Base-by-base conservation (phyloP, 2,888 invertebrate genomes). In the Leucophenga montana region DNA sequence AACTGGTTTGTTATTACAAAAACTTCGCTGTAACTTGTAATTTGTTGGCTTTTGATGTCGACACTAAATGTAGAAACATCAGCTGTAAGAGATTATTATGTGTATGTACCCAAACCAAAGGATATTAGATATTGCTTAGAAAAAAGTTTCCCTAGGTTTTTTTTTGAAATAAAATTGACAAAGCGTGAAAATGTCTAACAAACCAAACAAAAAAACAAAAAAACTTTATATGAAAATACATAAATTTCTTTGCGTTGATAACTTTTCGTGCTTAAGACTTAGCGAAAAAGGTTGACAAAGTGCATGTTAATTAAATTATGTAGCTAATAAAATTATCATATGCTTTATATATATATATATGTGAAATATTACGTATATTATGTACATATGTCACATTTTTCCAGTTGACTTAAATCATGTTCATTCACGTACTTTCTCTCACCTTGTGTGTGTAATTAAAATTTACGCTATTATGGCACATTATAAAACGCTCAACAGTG, bases 1-100 rank as follows among this genome's bases (percentile, higher is more conserved):
- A 33, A 33, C 59, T 33, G 27, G 59, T 44, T 61, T 61, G 61
- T 61, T 61, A 61, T 61, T 61, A 61, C 31, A 57, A 31, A 31
- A 57, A 18, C 4, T 20, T 22, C 18, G 54, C 18, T 54, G 22
- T 53, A 18, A 53, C 53, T 53, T 53, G 53, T 53, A 18, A 53
- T 53, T 53, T 16, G 53, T 56, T 56, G 56, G 27, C 56, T 56
- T 56, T 56, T 14, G 22, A 22, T 22, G 56, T 22, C 27, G 56
- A 27, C 56, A 56, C n/a, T 18, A 11, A 50, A 33, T n/a, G 50
- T 14, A n/a, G 14, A 50, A 27, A 14, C 56, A 56, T 56, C 56
- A 56, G 56, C 22, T 27, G 56, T 18, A 27, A 4, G 22, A 56
- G 11, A 18, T 22, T 22, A 56, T 56, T 39, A 39, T 39, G 39